Base-by-base conservation (phyloP, 2,888 invertebrate genomes). In the Spatulosminthurus flaviceps region DNA sequence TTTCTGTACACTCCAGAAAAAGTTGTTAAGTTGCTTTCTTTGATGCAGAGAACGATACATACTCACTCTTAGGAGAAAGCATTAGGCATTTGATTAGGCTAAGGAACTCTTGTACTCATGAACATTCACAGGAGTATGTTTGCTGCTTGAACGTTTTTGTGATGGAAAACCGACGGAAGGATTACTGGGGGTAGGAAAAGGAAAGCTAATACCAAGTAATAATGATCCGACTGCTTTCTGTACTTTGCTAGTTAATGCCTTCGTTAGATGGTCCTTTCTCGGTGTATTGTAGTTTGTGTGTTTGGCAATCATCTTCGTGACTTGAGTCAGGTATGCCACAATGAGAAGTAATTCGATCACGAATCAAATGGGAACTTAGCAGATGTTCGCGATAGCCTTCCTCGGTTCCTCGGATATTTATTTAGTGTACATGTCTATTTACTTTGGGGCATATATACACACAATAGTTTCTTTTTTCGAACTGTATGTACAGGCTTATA, bases 281-380 rank as follows among this genome's bases (percentile, higher is more conserved):
- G n/a, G n/a, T 11, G 34, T 64, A 29, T 75, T 28, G 22, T 22
- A 51, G 51, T 51, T 51, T 61, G 66, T 77, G 71, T 74, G 77
- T 79, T 66, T 77, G 75, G 79, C 79, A 79, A 79, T 74, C 73
- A 73, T 79, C 77, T 79, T 79, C 81, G 80, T 81, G 80, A 80
- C 79, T 64, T 81, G 75, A 71, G 71, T 76, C 72, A 78, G 41
- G 67, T 79, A 75, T 75, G 79, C 73, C 43, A 78, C 75, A 74
- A 78, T 72, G 78, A 76, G 71, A 80, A 81, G 78, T 79, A 81
- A 81, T 81, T 80, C 70, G 80, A 80, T 81, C 81, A 81, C 81
- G 80, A 80, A 78, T 51, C 74, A 78, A 78, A 78, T 78, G 71
- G 71, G 61, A 78, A 78, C 60, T 60, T 21, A 78, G 43, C 78